These are phyloP conservation scores for Agrotis exclamationis DNA, from an alignment of 2,888 invertebrate genomes.

Conservation along the genomic window DNA sequence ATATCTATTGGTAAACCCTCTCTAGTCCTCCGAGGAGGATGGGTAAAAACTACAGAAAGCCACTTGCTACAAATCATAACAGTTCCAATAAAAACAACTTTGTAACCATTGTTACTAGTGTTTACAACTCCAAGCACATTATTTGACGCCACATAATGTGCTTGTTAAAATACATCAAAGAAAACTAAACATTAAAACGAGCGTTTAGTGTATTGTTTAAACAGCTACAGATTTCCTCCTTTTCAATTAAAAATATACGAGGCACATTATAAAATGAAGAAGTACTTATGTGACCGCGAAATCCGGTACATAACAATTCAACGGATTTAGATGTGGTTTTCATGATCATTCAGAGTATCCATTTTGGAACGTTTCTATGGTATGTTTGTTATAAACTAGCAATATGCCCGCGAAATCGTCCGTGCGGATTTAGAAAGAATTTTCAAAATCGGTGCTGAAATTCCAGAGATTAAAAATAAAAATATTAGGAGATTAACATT, in stretches of 20 bases:
- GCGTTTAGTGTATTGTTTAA: constrained; percentile 13
- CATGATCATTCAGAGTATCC: neutral
- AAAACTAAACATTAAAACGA: constrained; percentile 17
- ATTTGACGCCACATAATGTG: constrained; percentile 21
- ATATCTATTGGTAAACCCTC: too few relatives aligned
- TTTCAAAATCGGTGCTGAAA: too few relatives aligned
- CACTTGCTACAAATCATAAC: neutral
- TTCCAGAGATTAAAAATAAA: too few relatives aligned
- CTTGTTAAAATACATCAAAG: constrained; percentile 36
- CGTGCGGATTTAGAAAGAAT: too few relatives aligned
- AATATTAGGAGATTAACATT: neutral
- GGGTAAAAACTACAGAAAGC: too few relatives aligned
- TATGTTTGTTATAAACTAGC: too few relatives aligned
- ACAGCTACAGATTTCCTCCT: constrained; percentile 5
- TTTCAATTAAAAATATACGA: constrained; percentile 18
- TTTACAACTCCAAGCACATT: constrained; percentile 31
- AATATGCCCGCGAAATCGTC: too few relatives aligned
- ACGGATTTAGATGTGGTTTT: constrained; percentile 5
- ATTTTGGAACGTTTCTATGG: neutral
- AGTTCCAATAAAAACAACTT: constrained; percentile 7
- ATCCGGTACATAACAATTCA: neutral
- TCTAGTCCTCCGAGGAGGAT: too few relatives aligned
- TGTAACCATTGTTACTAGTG: constrained; percentile 15
- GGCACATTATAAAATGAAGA: neutral
- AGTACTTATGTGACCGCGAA: neutral